These are phyloP conservation scores for Carassius gibelio DNA, from an alignment of 2,113 vertebrate genomes.

Conservation along the genomic window DNA sequence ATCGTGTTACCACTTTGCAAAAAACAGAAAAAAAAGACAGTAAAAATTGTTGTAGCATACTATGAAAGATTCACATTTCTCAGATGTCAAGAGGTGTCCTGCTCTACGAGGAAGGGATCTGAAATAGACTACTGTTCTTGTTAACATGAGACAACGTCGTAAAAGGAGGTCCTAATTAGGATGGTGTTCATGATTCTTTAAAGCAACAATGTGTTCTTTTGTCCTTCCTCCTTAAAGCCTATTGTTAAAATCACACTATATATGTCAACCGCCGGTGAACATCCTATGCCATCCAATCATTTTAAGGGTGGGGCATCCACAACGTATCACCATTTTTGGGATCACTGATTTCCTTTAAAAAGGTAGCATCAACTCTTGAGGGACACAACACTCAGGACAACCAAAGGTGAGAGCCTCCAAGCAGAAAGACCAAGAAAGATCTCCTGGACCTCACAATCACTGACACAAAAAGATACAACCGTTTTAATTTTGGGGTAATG, in stretches of 20 bases:
- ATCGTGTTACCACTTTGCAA: not conserved
- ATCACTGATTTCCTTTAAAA: slow-evolving; percentile 30
- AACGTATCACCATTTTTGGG: slow-evolving; percentile 35
- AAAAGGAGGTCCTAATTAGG: slow-evolving; percentile 8
- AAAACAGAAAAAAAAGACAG: not conserved
- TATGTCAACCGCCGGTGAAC: not conserved
- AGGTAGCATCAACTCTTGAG: slow-evolving; percentile 1
- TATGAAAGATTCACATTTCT: not conserved
- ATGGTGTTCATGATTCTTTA: slow-evolving; percentile 16
- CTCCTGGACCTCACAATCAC: not conserved
- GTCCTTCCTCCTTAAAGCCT: slow-evolving; percentile 1
- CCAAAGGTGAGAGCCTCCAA: slow-evolving; percentile 25
- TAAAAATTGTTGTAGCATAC: not conserved
- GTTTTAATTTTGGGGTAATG: not conserved
- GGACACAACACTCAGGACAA: slow-evolving; percentile 17
- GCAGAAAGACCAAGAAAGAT: not conserved
- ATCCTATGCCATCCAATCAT: not conserved
- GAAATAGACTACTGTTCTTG: slow-evolving; percentile 27
- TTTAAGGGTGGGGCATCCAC: slow-evolving; percentile 9
- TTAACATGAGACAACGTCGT: slow-evolving; percentile 29
- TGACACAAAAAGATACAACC: not conserved
- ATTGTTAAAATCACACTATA: slow-evolving; percentile 37
- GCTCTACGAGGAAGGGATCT: not conserved
- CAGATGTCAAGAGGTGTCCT: not conserved
- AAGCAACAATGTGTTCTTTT: not conserved